Conservation (phyloP, 2,888 invertebrate species). For the Agrilus biguttatus region DNA sequence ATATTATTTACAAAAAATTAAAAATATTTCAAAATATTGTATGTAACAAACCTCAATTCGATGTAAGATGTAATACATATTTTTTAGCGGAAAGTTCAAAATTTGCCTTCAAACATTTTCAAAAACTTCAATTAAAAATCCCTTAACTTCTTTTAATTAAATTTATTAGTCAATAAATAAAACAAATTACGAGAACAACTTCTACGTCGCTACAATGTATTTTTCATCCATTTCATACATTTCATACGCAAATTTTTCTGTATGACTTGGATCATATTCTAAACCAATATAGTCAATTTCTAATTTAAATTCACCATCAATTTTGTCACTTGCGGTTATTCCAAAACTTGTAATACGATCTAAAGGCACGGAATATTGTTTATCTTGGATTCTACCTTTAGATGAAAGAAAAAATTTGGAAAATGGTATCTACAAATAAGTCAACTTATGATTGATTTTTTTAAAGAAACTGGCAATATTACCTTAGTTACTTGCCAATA, state of each 20-base stretch:
- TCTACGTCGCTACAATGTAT: conserved; percentile 49
- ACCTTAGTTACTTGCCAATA: conserved; percentile 93
- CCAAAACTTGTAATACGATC: conserved; percentile 59
- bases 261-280: conserved; percentile 63
- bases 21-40: too few species aligned
- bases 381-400: conserved; percentile 78
- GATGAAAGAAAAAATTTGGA: conserved; percentile 76
- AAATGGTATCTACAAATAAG: conserved; percentile 68
- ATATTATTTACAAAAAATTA: too few species aligned
- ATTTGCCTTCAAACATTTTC: too few species aligned
- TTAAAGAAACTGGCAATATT: conserved; percentile 10
- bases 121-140: too few species aligned
- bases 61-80: too few species aligned
- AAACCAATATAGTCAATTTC: conserved; percentile 90
- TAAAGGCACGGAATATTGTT: conserved; percentile 48
- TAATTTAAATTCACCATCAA: conserved; percentile 71
- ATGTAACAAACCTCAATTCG: too few species aligned
- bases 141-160: too few species aligned
- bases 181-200: background rate
- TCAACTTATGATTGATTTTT: conserved; percentile 3
- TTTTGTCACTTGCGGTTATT: conserved; percentile 66
- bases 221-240: conserved; percentile 55
- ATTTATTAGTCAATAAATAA: background rate
- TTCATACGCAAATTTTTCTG: conserved; percentile 88
- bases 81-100: too few species aligned